phyloP scores from a whole-genome alignment of 2,797 vertebrate species.

The Bucorvus abyssinicus region DNA sequence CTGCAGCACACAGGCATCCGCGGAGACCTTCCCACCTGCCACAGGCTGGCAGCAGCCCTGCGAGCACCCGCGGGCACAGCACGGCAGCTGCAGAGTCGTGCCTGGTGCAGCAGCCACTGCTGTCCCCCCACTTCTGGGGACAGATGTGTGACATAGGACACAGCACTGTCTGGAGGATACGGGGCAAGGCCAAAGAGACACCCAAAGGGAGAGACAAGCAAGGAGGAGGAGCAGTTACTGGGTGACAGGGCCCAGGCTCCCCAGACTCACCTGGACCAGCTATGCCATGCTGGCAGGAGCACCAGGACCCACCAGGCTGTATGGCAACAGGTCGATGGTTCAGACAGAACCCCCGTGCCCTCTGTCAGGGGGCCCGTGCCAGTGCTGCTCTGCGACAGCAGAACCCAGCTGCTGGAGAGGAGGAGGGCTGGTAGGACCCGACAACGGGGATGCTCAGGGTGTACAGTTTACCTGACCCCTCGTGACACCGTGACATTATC shows the following conservation, averaged over 20 bases:
- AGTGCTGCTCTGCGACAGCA: too few relatives aligned
- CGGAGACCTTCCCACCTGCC: too few relatives aligned
- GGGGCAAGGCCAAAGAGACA: not conserved
- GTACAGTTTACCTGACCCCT: accelerated
- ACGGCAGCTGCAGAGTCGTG: not conserved
- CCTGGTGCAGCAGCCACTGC: too few relatives aligned
- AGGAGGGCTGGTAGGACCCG: not conserved
- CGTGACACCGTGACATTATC: accelerated
- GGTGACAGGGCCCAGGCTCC: not conserved
- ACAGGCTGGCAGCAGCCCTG: not conserved
- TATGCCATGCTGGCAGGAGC: not conserved
- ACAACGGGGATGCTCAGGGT: accelerated
- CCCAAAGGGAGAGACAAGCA: not conserved
- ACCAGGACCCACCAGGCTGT: too few relatives aligned
- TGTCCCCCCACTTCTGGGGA: too few relatives aligned
- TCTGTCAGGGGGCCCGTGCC: not conserved
- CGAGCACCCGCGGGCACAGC: accelerated
- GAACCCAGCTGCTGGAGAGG: not conserved
- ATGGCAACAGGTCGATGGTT: not conserved
- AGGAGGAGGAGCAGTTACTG: not conserved
- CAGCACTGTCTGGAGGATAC: not conserved
- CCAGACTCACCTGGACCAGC: not conserved
- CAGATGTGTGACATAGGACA: not conserved
- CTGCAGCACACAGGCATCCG: too few relatives aligned
- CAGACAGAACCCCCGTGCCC: not conserved